Base-by-base conservation (phyloP, 2,797 vertebrate species). In the Distichodus sexfasciatus region DNA sequence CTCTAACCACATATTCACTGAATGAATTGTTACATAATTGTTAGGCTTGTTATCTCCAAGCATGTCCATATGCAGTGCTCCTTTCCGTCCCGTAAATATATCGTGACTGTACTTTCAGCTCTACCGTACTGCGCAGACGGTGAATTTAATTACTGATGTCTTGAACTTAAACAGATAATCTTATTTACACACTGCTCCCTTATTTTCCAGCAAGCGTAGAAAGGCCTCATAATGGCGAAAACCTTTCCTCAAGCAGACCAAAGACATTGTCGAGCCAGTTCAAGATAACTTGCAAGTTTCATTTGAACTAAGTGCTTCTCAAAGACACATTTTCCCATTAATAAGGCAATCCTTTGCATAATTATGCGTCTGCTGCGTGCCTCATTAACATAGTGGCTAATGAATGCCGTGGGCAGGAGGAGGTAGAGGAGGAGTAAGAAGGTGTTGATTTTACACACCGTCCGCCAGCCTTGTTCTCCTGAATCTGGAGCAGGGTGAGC, bases 311-410 rank as follows among this genome's bases (percentile, higher is more conserved):
- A 64, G 63, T 59, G 66, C 66, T 80, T 58, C 19, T 67, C 74
- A 76, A 69, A 44, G 64, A 58, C 64, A 68, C 58, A 61, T 79
- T 61, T 72, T 29, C 7, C 6, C 72, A 79, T 79, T 71, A 72
- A 76, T 80, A 73, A 82, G 77, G 54, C 44, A 14, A 21, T 68
- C 40, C 64, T 79, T 62, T 73, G 50, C 67, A 43, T 75, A 50
- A 51, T 81, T 76, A 68, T 76, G 76, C 43, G 17, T 68, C 69
- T 77, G 65, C 50, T 74, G 76, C 60, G 69, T 72, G 50, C 59
- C n/a, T 60, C 24, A 77, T 85, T 78, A 83, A 41, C 76, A 81
- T 81, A 63, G 72, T 76, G 74, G 77, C 65, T 79, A 83, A 85
- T 82, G 8, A 17, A 26, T 12, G 47, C 73, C 47, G 60, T 60